phyloP scores from a whole-genome alignment of 2,797 vertebrate species.

The Mallotus villosus region DNA sequence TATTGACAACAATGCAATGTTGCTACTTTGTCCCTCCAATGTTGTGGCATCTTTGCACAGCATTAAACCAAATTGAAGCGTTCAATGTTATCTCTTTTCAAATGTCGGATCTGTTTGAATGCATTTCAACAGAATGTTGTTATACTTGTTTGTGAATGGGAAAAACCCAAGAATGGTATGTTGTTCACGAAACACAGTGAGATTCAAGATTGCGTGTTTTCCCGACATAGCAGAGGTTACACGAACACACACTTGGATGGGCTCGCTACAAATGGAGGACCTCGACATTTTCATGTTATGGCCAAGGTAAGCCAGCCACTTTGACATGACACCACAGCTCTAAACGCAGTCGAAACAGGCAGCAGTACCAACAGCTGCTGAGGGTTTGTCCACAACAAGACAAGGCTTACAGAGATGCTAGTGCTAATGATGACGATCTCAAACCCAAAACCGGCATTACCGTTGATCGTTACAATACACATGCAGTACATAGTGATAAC shows the following conservation, averaged over 20 bases:
- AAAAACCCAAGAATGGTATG: background rate
- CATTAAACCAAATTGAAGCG: background rate
- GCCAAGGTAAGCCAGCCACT: conserved; percentile 22
- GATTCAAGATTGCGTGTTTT: background rate
- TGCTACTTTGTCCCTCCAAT: background rate
- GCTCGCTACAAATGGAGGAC: conserved; percentile 16
- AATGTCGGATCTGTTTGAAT: conserved; percentile 4
- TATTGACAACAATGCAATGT: background rate
- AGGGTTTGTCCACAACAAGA: too few species aligned
- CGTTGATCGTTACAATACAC: too few species aligned
- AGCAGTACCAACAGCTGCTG: too few species aligned
- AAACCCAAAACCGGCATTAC: too few species aligned
- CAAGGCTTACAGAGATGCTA: too few species aligned
- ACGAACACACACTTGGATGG: background rate
- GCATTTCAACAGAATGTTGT: background rate
- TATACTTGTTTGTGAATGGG: background rate
- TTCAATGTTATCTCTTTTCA: background rate
- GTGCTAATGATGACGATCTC: too few species aligned
- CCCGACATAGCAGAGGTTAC: conserved; percentile 6
- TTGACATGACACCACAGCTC: conserved; percentile 15
- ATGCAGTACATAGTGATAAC: too few species aligned
- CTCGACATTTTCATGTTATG: conserved; percentile 18
- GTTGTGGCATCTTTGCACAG: background rate
- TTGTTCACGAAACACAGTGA: background rate
- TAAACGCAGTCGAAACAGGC: background rate